Evolutionary conservation across 2,113 vertebrate genomes (phyloP).

Genomic region (Trematocara unimaculatum): DNA sequence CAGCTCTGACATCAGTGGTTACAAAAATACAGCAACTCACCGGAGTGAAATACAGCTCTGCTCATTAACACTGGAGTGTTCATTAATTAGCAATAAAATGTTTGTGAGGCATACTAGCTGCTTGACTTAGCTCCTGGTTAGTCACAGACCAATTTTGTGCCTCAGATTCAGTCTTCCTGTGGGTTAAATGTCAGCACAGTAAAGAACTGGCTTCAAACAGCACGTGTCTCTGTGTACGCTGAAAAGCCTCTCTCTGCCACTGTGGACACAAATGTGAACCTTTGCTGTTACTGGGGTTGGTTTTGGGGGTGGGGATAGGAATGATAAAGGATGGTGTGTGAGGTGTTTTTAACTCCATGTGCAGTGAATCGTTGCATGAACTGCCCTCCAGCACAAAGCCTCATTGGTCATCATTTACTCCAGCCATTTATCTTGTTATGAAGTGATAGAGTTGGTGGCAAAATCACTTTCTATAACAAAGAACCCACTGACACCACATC

Average conservation of each 20-base stretch:
- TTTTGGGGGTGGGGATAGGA: background rate
- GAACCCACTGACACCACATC: background rate
- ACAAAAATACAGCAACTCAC: background rate
- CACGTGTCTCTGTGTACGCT: background rate
- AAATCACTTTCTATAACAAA: background rate
- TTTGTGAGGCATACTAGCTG: background rate
- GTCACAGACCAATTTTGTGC: background rate
- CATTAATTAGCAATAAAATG: background rate
- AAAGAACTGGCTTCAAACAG: background rate
- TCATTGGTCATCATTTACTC: constrained; percentile 32
- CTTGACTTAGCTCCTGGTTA: background rate
- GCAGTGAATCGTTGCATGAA: background rate
- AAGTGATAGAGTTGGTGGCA: background rate
- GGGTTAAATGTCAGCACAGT: background rate
- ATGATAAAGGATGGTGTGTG: background rate
- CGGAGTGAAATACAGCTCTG: background rate
- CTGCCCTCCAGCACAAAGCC: background rate
- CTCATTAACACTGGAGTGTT: background rate
- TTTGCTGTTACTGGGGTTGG: background rate
- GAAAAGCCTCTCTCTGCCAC: background rate
- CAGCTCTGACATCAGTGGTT: background rate
- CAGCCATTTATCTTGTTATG: background rate
- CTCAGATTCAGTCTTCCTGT: background rate
- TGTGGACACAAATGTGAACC: background rate
- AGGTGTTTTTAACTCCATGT: constrained; percentile 2